Evolutionary conservation across 1,140 invertebrate species (phyloP).

Genomic region (Planococcus citri): DNA sequence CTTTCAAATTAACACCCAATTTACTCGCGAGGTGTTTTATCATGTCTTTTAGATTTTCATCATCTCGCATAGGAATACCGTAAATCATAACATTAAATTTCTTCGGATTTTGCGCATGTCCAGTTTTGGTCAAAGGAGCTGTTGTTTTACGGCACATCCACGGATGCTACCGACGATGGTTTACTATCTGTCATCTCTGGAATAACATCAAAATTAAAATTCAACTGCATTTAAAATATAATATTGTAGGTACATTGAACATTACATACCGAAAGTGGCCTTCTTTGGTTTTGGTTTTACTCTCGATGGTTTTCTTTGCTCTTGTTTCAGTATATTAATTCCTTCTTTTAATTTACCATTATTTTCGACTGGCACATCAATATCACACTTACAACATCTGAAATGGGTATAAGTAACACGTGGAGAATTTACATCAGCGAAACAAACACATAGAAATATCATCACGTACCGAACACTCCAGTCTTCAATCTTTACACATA

Average conservation of each 20-base stretch:
- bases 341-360: conserved; percentile 50
- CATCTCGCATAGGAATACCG: no score
- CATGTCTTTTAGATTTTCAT: no score
- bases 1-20: no score
- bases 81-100: no score
- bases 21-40: no score
- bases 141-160: no score
- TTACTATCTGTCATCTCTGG: neutral
- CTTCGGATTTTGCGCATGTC: no score
- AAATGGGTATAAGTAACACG: conserved; percentile 23
- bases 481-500: conserved; percentile 6
- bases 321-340: conserved; percentile 42
- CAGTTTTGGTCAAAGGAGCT: no score
- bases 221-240: no score
- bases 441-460: conserved; percentile 28
- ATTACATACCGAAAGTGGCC: neutral
- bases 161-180: no score
- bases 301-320: neutral
- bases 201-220: no score
- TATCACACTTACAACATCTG: conserved; percentile 30
- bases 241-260: no score
- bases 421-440: neutral
- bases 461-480: conserved; percentile 30
- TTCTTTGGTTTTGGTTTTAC: neutral
- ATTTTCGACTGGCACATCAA: conserved; percentile 26